Evolutionary conservation across 1,140 invertebrate genomes (phyloP).

Genomic region (Drosophila arawakana): DNA sequence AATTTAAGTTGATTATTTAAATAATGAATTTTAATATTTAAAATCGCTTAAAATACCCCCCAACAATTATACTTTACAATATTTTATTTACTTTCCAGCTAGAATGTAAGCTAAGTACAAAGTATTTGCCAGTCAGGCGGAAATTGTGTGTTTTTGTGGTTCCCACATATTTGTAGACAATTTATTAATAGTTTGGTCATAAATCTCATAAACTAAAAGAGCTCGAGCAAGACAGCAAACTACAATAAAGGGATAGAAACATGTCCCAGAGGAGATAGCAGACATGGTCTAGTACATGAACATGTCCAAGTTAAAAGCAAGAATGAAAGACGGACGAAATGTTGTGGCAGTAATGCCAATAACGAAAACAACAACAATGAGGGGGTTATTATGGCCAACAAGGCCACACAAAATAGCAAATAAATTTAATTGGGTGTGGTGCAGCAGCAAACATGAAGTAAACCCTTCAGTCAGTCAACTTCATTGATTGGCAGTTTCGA

Average conservation of each 20-base stretch:
- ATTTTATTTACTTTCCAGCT: too few relatives aligned
- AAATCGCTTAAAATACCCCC: too few relatives aligned
- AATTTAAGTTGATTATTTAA: too few relatives aligned
- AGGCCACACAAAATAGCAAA: slow-evolving; percentile 41
- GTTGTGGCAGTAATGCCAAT: neutral
- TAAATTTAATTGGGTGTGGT: slow-evolving; percentile 55
- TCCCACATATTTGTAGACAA: slow-evolving; percentile 16
- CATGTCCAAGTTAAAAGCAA: neutral
- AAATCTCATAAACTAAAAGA: slow-evolving; percentile 60
- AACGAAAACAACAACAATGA: neutral
- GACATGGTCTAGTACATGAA: neutral
- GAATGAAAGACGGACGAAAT: neutral
- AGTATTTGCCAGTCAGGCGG: neutral
- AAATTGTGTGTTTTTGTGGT: neutral
- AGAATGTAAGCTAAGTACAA: neutral
- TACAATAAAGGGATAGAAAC: slow-evolving; percentile 20
- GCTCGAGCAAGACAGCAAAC: neutral
- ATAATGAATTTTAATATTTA: too few relatives aligned
- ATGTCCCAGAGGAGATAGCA: slow-evolving; percentile 17
- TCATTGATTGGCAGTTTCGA: slow-evolving; percentile 35
- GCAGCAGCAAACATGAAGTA: neutral
- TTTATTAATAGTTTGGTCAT: slow-evolving; percentile 43
- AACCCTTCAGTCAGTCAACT: neutral
- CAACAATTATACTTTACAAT: too few relatives aligned
- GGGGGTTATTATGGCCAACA: slow-evolving; percentile 28